Base-by-base conservation (phyloP, 92 coral and sea anemone genomes). In the Phenganax marumi region DNA sequence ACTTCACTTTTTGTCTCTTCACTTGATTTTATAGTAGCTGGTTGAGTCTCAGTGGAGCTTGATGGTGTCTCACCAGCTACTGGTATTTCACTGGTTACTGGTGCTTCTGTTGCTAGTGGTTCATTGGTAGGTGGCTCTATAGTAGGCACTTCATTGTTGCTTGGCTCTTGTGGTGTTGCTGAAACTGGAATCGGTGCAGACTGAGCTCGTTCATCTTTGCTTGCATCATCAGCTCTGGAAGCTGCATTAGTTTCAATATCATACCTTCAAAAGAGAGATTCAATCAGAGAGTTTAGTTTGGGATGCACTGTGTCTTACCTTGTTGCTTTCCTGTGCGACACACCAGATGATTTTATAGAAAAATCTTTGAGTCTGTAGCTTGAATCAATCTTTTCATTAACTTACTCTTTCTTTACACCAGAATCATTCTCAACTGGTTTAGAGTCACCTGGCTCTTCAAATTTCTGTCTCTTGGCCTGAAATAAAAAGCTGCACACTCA, bases 1-100 rank as follows among this genome's bases (percentile, higher is more conserved):
- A 66, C 51, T 58, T 78, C 83, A 16, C 55, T 10, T 52, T 78
- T 78, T 16, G 66, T 22, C 14, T 58, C 71, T 23, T 78, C 83
- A 9, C 22, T 26, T 78, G 72, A 8, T 50, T 78, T 66, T 17
- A 52, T 62, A 0, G 54, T 58, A 48, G 58, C 25, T 0, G 83
- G 16, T 78, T 61, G 83, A 39, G 66, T 47, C 52, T 26, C 60
- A 14, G 58, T 49, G 52, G 55, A 5, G 22, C 63, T 66, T 78
- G 83, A 22, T 25, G 54, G 19, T 25, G 50, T 50, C 16, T 19
- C 56, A 19, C 21, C 43, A 33, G 43, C 43, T 33, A 33, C 5
- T 33, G 43, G 43, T 33, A 33, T 33, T 47, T 22, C 58, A 19
- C 73, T 47, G 43, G 8, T 21, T 65, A n/a, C 6, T 12, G 18